Percentiles rank a stretch among this genome's conserved stretches.
These are phyloP conservation scores for Datnioides undecimradiatus DNA, from an alignment of 2,113 vertebrate genomes.

Conservation along the genomic window DNA sequence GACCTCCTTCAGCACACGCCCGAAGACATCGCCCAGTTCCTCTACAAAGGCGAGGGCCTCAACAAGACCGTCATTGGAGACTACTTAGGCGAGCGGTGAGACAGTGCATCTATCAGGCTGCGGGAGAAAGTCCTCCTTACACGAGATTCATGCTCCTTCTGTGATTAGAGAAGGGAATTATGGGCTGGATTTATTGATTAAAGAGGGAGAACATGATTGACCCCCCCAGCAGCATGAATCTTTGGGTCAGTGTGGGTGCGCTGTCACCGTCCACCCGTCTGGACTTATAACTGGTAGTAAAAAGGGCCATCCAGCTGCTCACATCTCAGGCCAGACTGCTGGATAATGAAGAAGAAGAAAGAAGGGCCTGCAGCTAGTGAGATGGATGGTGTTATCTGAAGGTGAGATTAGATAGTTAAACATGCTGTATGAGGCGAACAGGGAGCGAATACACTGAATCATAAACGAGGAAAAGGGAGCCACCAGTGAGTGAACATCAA, in stretches of 20 bases:
- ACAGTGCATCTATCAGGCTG: slow-evolving; percentile 9
- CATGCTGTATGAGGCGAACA: background rate
- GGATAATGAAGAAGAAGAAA: slow-evolving; percentile 45
- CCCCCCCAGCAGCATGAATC: slow-evolving; percentile 40
- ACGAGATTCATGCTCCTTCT: slow-evolving; percentile 50
- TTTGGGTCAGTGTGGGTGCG: slow-evolving; percentile 32
- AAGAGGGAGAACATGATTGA: slow-evolving; percentile 39
- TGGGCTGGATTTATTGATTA: slow-evolving; percentile 63
- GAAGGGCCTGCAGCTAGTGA: slow-evolving; percentile 16
- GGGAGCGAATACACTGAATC: background rate
- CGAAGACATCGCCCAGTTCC: slow-evolving; percentile 97
- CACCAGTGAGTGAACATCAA: slow-evolving; percentile 1
- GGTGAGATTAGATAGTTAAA: slow-evolving; percentile 24
- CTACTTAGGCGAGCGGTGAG: slow-evolving; percentile 97
- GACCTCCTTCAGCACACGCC: slow-evolving; percentile 96
- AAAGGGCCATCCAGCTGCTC: slow-evolving; percentile 31
- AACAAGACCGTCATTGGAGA: slow-evolving; percentile 99
- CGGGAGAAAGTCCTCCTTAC: slow-evolving; percentile 38
- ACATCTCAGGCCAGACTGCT: slow-evolving; percentile 12
- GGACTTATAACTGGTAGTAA: slow-evolving; percentile 37
- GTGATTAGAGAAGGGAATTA: slow-evolving; percentile 62
- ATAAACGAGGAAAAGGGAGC: background rate
- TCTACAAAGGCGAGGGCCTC: slow-evolving; percentile 98
- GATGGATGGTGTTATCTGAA: slow-evolving; percentile 32
- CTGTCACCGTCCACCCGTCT: slow-evolving; percentile 36